Conservation (phyloP, 2,113 vertebrate genomes). For the Rhinopomastus cyanomelas region DNA sequence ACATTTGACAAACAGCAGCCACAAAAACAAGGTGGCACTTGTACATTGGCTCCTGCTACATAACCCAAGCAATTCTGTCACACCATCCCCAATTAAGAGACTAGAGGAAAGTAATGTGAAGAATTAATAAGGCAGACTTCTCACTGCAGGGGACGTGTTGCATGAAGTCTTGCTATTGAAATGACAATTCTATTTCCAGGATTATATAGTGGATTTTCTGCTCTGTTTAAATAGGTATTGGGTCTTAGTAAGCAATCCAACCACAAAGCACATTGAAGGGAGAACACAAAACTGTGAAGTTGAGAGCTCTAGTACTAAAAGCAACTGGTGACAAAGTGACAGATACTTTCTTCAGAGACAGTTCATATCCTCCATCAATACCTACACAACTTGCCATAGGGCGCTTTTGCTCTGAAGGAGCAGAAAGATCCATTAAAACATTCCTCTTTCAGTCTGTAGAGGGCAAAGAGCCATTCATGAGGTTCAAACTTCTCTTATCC, state of each 20-base stretch:
- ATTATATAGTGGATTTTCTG: not conserved
- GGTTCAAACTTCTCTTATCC: not conserved
- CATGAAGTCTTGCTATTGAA: not conserved
- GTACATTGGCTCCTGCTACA: not conserved
- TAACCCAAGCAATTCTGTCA: not conserved
- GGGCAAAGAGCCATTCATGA: rapidly evolving
- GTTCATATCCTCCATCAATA: not conserved
- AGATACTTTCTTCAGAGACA: not conserved
- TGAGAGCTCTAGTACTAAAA: not conserved
- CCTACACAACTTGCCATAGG: not conserved
- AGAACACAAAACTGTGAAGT: not conserved
- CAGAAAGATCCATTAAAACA: not conserved
- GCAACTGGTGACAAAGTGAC: not conserved
- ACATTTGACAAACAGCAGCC: not conserved
- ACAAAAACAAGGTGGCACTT: not conserved
- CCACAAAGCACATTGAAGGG: not conserved
- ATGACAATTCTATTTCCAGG: not conserved
- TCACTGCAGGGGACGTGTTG: not conserved
- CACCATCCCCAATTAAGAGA: not conserved
- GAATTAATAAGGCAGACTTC: not conserved
- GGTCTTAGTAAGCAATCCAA: not conserved
- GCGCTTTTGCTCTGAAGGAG: not conserved
- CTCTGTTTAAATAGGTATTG: not conserved
- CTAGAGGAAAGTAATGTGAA: not conserved
- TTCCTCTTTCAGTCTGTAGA: not conserved